A percentile compares a stretch with the other conserved stretches of the same genome.
Conservation (phyloP, 2,797 vertebrate species). For the Carcharodon carcharias region DNA sequence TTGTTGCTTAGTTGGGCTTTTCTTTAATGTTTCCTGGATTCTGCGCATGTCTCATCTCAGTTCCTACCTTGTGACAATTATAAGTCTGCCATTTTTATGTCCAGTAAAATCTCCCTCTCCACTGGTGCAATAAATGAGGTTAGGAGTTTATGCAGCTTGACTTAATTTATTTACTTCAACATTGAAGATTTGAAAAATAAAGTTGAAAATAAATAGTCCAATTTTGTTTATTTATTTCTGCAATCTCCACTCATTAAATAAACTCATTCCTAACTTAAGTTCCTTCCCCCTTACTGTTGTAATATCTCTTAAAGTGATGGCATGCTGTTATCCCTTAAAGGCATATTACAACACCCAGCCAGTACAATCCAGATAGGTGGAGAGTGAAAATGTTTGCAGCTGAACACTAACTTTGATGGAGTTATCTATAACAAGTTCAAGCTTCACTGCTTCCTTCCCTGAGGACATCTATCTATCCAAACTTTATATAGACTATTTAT, state of each 20-base stretch:
- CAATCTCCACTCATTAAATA: background rate
- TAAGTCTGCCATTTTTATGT: background rate
- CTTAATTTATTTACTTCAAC: background rate
- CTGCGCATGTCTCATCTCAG: background rate
- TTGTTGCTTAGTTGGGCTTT: background rate
- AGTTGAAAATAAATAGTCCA: background rate
- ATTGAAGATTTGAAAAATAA: background rate
- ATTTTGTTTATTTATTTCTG: background rate
- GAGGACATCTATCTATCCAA: background rate
- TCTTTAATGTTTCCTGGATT: background rate
- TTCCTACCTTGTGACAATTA: background rate
- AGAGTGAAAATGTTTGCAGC: background rate
- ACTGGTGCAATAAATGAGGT: background rate
- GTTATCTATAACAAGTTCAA: background rate
- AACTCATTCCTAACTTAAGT: background rate
- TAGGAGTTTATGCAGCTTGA: background rate
- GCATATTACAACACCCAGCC: no score
- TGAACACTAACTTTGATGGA: background rate
- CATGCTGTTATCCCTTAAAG: no score
- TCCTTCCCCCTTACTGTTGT: background rate
- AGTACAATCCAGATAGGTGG: background rate
- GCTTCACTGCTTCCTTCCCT: background rate
- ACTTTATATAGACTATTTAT: background rate
- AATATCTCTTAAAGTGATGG: background rate
- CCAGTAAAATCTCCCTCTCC: background rate